Evolutionary conservation across 2,113 vertebrate species (phyloP), one percentile per base, ranked within the genome.

Genomic region (Accipiter virgatus): DNA sequence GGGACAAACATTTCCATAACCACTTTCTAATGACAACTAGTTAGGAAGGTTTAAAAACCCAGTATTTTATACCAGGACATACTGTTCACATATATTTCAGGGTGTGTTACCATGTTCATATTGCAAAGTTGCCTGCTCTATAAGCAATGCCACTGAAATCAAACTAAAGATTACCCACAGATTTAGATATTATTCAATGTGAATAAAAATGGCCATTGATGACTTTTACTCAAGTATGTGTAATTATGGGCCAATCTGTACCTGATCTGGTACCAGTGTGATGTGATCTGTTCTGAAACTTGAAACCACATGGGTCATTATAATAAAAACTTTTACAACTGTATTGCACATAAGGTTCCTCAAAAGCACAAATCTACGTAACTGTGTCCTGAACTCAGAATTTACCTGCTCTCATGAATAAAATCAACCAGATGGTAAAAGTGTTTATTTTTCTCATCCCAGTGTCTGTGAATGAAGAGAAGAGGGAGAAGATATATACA

Each of bases 151-250:
- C 81, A 93, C 89, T 94, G 89, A 97, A 96, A 96, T 94, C 84
- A 93, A 90, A 97, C 78, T 91, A 55, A 91, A 91, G 87, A 77
- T 91, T 95, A 95, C 79, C 90, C 92, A 95, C 38, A 92, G 95
- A 97, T 94, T 93, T 95, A 93, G 93, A 62, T 93, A 95, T 96
- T 97, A 95, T 95, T 96, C 96, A 97, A 97, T 97, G 97, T 96
- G 96, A 97, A 96, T 97, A 97, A 97, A 97, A 94, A 94, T 95
- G 94, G 96, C 95, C 95, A 91, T 96, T 91, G 91, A 96, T 95
- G 94, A 96, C 87, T 94, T 97, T 91, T 94, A 93, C 86, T 95
- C 4, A 31, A 61, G 73, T 93, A 95, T 85, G 52, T 89, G 72
- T 96, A 96, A 85, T 86, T 95, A 96, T 94, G 96, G 97, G 97